Conservation (phyloP, 2,113 vertebrate genomes). For the zebrafish (Danio rerio) region DNA sequence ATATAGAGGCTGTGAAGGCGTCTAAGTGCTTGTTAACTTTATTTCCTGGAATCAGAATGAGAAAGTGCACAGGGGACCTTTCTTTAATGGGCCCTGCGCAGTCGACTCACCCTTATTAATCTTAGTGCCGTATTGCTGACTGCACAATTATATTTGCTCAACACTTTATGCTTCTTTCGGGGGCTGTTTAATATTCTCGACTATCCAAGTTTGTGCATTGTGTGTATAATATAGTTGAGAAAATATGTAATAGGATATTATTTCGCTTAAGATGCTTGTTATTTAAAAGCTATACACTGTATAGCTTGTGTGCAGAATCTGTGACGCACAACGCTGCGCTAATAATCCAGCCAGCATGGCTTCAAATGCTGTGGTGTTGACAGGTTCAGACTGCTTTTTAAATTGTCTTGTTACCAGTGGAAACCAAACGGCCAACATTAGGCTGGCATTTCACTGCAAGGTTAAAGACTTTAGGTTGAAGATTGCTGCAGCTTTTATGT, state of each 20-base stretch:
- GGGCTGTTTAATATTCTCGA: not conserved
- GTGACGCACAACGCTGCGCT: not conserved
- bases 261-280: not conserved
- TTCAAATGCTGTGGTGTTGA: conserved; percentile 22
- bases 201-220: not conserved
- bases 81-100: not conserved
- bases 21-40: conserved; percentile 41
- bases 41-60: conserved; percentile 5
- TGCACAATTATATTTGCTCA: not conserved
- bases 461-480: not conserved
- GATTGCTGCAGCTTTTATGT: not conserved
- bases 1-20: conserved; percentile 18
- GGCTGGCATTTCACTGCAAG: not conserved
- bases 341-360: not conserved
- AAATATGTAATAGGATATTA: not conserved
- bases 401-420: conserved; percentile 45
- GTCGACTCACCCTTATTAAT: conserved; percentile 16
- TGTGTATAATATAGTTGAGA: conserved; percentile 27
- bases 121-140: not conserved
- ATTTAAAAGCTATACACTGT: not conserved
- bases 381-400: conserved; percentile 41
- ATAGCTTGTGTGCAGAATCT: not conserved
- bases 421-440: conserved; percentile 30
- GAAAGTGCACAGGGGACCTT: not conserved
- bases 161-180: not conserved